Evolutionary conservation across 2,888 invertebrate genomes (phyloP).

Genomic region (Eristalis tenax): DNA sequence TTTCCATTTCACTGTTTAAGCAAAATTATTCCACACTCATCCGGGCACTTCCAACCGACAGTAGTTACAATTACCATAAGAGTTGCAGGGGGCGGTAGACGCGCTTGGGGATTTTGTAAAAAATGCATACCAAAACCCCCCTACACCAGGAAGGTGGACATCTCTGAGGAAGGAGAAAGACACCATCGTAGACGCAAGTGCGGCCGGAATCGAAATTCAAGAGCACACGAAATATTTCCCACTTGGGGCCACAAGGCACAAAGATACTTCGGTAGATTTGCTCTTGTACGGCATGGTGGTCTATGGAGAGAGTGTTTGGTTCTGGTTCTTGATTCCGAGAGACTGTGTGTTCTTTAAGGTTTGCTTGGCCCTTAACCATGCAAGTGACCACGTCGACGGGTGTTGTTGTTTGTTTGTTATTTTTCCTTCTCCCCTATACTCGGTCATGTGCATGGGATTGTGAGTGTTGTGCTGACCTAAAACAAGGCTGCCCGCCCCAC

Average conservation of each 20-base stretch:
- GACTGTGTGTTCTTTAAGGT: background rate
- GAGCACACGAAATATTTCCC: slow-evolving; percentile 3
- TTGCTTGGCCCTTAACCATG: background rate
- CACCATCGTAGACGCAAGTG: background rate
- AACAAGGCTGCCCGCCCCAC: slow-evolving; percentile 48
- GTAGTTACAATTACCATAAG: background rate
- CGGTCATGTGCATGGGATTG: background rate
- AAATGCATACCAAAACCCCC: slow-evolving; percentile 14
- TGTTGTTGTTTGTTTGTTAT: background rate
- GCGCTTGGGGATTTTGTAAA: background rate
- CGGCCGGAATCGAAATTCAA: slow-evolving; percentile 4
- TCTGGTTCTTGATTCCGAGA: background rate
- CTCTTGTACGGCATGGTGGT: slow-evolving; percentile 12
- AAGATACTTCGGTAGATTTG: background rate
- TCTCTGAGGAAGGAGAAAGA: background rate
- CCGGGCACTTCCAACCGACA: background rate
- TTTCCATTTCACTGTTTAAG: background rate
- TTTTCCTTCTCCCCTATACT: background rate
- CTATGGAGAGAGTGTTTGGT: background rate
- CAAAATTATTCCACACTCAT: slow-evolving; percentile 3
- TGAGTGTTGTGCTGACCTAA: slow-evolving; percentile 42
- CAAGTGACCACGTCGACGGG: background rate
- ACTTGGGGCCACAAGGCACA: background rate
- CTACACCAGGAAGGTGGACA: background rate
- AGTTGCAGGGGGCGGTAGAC: background rate